phyloP scores from a whole-genome alignment of 1,140 invertebrate species.

The Ganaspis sp. region DNA sequence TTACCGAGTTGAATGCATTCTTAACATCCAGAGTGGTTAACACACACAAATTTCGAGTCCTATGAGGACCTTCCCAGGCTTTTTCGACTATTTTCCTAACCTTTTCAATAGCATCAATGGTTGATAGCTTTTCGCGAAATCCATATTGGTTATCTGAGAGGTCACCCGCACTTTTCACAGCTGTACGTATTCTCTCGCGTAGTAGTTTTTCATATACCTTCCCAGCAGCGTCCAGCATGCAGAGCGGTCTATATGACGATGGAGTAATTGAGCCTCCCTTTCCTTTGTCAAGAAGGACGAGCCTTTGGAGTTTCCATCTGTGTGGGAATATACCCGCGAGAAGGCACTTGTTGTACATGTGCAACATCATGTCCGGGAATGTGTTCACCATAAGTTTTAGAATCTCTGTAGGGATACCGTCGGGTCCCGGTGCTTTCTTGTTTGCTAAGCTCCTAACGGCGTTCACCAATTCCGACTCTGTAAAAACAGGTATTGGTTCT shows the following conservation, averaged over 20 bases:
- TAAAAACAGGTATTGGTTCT: not conserved
- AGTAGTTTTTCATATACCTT: not conserved
- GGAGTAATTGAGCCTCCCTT: not conserved
- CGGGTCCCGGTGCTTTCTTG: not conserved
- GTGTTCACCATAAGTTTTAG: not conserved
- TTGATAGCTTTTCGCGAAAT: not conserved
- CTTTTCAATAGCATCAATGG: not conserved
- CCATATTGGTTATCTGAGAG: not conserved
- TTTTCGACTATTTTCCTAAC: not conserved
- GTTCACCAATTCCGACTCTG: not conserved
- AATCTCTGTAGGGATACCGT: not conserved
- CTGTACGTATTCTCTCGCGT: not conserved
- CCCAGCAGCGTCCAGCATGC: not conserved
- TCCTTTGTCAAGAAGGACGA: slow-evolving; percentile 1
- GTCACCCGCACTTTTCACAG: not conserved
- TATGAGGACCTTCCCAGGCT: not conserved
- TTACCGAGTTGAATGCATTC: too few species aligned
- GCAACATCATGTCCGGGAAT: not conserved
- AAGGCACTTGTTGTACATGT: not conserved
- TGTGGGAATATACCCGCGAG: not conserved
- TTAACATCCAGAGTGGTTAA: not conserved
- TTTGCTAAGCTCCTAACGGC: not conserved
- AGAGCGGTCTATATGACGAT: not conserved
- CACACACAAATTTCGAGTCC: not conserved
- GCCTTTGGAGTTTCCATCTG: not conserved